Evolutionary conservation across 2,888 invertebrate species (phyloP).

Genomic region (Agrilus cyanescens): DNA sequence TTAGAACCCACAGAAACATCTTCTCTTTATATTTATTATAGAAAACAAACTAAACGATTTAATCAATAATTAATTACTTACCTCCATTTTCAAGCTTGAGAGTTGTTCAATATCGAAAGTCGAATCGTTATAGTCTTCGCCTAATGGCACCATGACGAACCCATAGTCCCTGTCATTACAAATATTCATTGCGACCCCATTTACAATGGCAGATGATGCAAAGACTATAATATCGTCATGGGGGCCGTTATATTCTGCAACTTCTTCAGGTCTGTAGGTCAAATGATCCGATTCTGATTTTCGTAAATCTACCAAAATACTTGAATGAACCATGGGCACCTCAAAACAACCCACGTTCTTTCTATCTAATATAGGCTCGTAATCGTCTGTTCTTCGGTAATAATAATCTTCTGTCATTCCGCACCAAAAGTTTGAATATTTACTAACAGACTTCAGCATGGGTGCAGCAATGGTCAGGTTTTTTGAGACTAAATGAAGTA

Average conservation of each 20-base stretch:
- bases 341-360: conserved; percentile 59
- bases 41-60: too few relatives aligned
- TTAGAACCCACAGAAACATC: too few relatives aligned
- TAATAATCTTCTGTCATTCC: conserved; percentile 81
- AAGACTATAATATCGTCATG: conserved; percentile 87
- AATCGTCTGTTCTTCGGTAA: conserved; percentile 72
- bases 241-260: conserved; percentile 53
- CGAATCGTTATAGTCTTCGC: conserved; percentile 47
- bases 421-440: conserved; percentile 95
- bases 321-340: conserved; percentile 88
- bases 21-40: too few relatives aligned
- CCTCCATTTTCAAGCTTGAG: conserved; percentile 62
- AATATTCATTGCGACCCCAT: conserved; percentile 53
- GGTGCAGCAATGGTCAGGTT: conserved; percentile 63
- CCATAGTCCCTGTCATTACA: conserved; percentile 79
- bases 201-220: conserved; percentile 65
- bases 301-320: conserved; percentile 67
- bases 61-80: conserved; percentile 28
- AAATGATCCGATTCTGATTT: conserved; percentile 45
- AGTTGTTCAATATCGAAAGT: conserved; percentile 59
- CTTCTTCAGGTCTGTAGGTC: conserved; percentile 58
- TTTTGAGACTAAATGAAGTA: conserved; percentile 51
- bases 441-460: conserved; percentile 72
- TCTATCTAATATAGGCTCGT: conserved; percentile 63
- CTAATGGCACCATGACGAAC: conserved; percentile 69